Evolutionary conservation across 2,888 invertebrate genomes (phyloP), one percentile per base, ranked within the genome.

Genomic region (Alsophila aescularia): DNA sequence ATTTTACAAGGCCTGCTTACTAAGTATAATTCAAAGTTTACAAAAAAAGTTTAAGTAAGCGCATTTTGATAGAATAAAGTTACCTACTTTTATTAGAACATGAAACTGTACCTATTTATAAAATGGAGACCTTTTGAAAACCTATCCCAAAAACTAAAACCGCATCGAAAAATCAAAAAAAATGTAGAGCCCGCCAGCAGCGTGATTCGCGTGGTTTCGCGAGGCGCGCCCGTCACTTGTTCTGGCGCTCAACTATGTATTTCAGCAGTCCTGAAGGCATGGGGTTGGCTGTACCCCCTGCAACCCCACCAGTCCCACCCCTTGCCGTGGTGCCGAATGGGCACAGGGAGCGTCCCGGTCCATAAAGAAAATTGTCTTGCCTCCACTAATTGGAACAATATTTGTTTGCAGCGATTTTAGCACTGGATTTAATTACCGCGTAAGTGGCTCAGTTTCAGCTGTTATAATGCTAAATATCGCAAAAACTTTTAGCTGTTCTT

Each of bases 281-380:
- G 58, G 62, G 73, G 37, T n/a, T 32, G 40, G 27, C 41, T 45
- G 66, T 66, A 67, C 37, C 47, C 70, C 67, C 64, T 64, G 52
- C 75, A 77, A 78, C 77, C 79, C 83, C 86, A 83, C 87, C 83
- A 84, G 84, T 85, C 40, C 58, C 54, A 42, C 40, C 83, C 75
- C 75, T 74, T 67, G 60, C 69, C 66, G 71, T 79, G 81, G 82
- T 80, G 79, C 79, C 74, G 69, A 87, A 85, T 83, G 84, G 84
- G 90, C 85, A 79, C 87, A 89, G 87, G 90, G 90, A 83, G 90
- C 85, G 90, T 83, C 88, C 82, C 81, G 66, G 58, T 79, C 77
- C 77, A 87, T 90, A 89, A 89, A 90, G 90, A 87, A 90, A 87
- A 85, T 83, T 75, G 87, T 88, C 90, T 90, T 87, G 73, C 70